Conservation (phyloP, 2,113 vertebrate species). For the Bombycilla garrulus region DNA sequence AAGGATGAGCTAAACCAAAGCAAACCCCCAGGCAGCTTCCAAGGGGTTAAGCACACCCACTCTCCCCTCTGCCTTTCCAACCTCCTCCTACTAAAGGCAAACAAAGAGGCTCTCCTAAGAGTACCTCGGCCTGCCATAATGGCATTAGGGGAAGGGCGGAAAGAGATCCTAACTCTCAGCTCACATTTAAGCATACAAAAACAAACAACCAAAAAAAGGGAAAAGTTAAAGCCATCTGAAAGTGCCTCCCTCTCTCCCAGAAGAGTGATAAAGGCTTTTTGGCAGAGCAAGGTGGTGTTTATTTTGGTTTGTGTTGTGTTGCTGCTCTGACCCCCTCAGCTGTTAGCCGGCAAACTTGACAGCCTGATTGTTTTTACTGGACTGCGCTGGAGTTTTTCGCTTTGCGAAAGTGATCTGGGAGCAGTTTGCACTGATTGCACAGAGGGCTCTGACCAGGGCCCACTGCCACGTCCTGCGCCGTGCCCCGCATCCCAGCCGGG, state of each 20-base stretch:
- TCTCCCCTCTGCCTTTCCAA: neutral
- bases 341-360: constrained; percentile 56
- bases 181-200: constrained; percentile 42
- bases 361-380: constrained; percentile 65
- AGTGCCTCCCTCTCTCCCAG: constrained; percentile 47
- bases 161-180: neutral
- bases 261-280: constrained; percentile 67
- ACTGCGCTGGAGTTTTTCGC: neutral
- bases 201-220: constrained; percentile 25
- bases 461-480: neutral
- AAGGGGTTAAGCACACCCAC: neutral
- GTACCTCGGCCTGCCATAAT: neutral
- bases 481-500: neutral
- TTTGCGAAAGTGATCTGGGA: constrained; percentile 27
- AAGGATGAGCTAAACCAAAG: neutral
- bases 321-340: constrained; percentile 66
- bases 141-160: neutral
- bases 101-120: neutral
- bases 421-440: constrained; percentile 42
- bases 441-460: neutral
- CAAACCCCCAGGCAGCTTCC: neutral
- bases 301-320: constrained; percentile 71
- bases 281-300: constrained; percentile 57
- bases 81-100: neutral
- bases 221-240: constrained; percentile 51